phyloP scores from a whole-genome alignment of 2,797 vertebrate species.

The Phrynocephalus guinanensis region DNA sequence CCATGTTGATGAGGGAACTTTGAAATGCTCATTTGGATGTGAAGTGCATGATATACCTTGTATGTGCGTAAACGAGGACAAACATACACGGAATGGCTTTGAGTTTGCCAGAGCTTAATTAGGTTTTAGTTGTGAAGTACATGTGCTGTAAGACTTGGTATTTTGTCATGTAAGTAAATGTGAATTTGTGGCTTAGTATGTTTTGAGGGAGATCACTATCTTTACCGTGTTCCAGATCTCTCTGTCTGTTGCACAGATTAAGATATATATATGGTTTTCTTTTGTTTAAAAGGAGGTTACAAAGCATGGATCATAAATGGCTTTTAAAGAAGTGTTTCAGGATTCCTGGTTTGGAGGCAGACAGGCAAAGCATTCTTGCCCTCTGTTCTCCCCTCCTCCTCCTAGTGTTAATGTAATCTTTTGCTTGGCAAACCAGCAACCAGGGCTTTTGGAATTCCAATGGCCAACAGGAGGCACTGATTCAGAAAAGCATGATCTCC shows the following conservation, averaged over 20 bases:
- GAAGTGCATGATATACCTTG: constrained; percentile 11
- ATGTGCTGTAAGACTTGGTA: not conserved
- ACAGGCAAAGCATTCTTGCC: constrained; percentile 10
- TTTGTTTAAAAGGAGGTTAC: constrained; percentile 13
- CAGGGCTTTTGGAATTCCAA: constrained; percentile 39
- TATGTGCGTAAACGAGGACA: not conserved
- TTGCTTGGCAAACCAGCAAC: constrained; percentile 41
- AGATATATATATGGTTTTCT: not conserved
- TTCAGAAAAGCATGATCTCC: constrained; percentile 36
- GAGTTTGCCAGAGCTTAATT: constrained; percentile 29
- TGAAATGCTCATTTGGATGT: constrained; percentile 6
- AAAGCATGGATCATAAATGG: not conserved
- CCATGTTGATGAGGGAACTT: constrained; percentile 27
- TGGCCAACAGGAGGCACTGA: constrained; percentile 18
- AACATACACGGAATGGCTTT: not conserved
- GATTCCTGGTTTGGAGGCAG: constrained; percentile 23
- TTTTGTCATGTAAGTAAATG: constrained; percentile 53
- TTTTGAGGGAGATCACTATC: not conserved
- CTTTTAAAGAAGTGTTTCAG: constrained; percentile 30
- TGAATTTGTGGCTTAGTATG: not conserved
- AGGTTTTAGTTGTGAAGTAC: constrained; percentile 23
- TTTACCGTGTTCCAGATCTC: not conserved
- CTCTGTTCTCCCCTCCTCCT: not conserved
- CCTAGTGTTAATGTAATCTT: constrained; percentile 38
- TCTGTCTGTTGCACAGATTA: not conserved